Conservation (phyloP, 1,140 invertebrate species). For the Stegodyphus mimosarum region DNA sequence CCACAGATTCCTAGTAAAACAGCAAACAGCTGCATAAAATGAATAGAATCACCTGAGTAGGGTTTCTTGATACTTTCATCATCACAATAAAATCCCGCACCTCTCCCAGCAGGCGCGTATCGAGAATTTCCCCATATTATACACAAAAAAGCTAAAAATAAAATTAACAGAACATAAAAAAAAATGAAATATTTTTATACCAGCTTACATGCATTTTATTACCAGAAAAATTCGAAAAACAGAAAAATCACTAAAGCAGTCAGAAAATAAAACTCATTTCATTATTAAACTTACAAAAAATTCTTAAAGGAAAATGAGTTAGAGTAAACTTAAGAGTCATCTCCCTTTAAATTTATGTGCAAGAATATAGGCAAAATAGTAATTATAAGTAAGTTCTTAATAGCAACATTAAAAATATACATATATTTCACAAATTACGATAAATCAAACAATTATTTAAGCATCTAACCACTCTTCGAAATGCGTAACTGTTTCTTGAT, state of each 20-base stretch:
- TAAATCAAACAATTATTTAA: no score
- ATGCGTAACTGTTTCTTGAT: no score
- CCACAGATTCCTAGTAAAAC: conserved; percentile 13
- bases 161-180: not conserved
- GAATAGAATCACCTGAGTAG: conserved; percentile 39
- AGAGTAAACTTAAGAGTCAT: not conserved
- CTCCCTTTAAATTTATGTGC: not conserved
- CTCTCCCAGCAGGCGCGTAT: conserved; percentile 25
- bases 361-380: no score
- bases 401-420: no score
- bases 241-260: not conserved
- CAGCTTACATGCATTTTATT: not conserved
- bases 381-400: no score
- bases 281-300: not conserved
- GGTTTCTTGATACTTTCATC: conserved; percentile 49
- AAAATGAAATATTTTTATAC: not conserved
- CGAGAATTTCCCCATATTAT: conserved; percentile 36
- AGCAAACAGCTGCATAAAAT: conserved; percentile 1
- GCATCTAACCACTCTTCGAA: no score
- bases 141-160: conserved; percentile 25
- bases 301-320: not conserved
- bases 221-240: not conserved
- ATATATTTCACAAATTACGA: no score
- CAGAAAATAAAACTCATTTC: not conserved
- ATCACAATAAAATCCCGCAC: conserved; percentile 49